phyloP scores from a whole-genome alignment of 2,797 vertebrate genomes.

The Netta rufina region DNA sequence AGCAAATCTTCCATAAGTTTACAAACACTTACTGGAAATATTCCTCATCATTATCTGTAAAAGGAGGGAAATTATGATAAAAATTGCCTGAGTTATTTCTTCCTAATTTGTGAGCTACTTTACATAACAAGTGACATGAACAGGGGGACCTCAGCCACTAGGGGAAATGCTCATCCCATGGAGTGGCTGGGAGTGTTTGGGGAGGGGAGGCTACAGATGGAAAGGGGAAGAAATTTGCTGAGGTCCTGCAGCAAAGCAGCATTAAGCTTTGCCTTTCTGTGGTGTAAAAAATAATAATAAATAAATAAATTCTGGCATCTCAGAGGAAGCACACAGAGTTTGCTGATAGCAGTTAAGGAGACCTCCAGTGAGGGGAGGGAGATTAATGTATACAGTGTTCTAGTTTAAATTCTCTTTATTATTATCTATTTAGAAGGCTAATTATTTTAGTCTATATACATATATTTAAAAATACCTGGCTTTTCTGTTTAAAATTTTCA shows the following conservation, averaged over 20 bases:
- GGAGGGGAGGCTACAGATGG: not conserved
- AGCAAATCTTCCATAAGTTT: not conserved
- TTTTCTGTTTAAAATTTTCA: not conserved
- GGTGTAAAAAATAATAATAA: not conserved
- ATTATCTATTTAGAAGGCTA: not conserved
- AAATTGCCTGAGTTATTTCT: not conserved
- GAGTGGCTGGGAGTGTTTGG: accelerated
- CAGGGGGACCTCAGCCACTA: accelerated
- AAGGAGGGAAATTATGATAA: accelerated
- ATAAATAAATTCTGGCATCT: not conserved
- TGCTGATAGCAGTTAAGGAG: not conserved
- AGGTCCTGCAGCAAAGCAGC: not conserved
- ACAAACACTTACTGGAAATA: not conserved
- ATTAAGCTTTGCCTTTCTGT: not conserved
- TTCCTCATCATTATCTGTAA: not conserved
- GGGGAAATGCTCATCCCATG: not conserved
- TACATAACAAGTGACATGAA: accelerated
- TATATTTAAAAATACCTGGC: not conserved
- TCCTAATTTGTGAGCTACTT: accelerated
- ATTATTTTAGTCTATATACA: not conserved
- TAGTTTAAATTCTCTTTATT: not conserved
- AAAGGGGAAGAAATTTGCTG: not conserved
- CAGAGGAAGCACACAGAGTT: accelerated
- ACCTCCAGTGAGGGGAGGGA: not conserved
- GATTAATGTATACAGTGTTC: not conserved